Evolutionary conservation across 2,888 invertebrate genomes (phyloP), one percentile per base, ranked within the genome.

Genomic region (Linhomoeus sp.): DNA sequence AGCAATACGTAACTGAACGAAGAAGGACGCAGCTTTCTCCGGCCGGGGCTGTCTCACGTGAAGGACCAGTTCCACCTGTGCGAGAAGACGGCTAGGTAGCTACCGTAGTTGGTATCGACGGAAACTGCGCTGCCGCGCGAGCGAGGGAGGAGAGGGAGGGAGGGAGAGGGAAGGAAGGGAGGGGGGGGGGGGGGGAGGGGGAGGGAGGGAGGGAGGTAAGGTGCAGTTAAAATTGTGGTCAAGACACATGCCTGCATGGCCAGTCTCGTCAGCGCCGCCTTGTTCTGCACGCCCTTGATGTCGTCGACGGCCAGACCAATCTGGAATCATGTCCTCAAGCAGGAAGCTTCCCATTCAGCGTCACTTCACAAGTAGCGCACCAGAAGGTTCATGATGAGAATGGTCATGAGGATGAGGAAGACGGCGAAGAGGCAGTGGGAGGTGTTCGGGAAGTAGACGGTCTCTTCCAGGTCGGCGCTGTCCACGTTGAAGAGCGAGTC

Each of bases 271-370:
- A 72, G 60, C 15, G 65, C 67, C 20, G 72, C 71, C 52, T 70
- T 65, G 42, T 70, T 69, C 53, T 71, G 71, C 19, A 72, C 71
- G 39, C 65, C 66, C 52, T 71, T 71, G 53, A 72, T 72, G 58
- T 72, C 72, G 55, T 72, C 71, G 33, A 72, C 72, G 50, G 72
- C 72, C 57, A 72, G 56, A 61, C 72, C 72, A 50, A 55, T 51
- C 51, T 51, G 15, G 17, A 43, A 17, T 37, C 19, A 5, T 37
- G 17, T n/a, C 37, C 37, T 12, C 37, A 19, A 3, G 37, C 3
- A 15, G 7, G 7, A 20, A 5, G 17, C 9, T 37, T 15, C 37
- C 3, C 3, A 37, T 3, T 12, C 17, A 14, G 37, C 7, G 5
- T 23, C 7, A 20, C 5, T 3, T 3, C 20, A 5, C 2, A 40